phyloP scores from a whole-genome alignment of 1,140 invertebrate species.

The Hyles euphorbiae region DNA sequence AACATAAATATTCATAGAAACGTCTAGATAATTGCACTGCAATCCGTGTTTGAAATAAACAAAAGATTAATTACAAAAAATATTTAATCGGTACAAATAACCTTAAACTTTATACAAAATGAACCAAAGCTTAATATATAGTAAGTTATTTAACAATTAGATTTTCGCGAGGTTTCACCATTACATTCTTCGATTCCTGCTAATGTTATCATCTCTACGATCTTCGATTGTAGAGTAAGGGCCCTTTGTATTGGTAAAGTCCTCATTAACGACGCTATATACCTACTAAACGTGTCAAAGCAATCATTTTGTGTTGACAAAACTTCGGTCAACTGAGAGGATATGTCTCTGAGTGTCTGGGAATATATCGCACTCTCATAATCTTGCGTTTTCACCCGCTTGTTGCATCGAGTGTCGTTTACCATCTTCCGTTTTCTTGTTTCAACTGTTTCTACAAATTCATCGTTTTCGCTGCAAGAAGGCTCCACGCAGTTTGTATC shows the following conservation, averaged over 20 bases:
- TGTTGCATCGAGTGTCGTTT: background rate
- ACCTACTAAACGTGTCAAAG: slow-evolving; percentile 36
- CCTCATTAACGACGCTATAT: slow-evolving; percentile 34
- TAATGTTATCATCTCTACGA: slow-evolving; percentile 29
- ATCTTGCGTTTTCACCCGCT: background rate
- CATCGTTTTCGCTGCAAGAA: slow-evolving; percentile 9
- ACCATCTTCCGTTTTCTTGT: background rate
- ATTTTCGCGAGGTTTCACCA: slow-evolving; percentile 9
- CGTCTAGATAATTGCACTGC: no score
- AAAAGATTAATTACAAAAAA: no score
- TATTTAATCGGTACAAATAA: no score
- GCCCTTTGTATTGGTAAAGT: slow-evolving; percentile 30
- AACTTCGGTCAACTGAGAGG: slow-evolving; percentile 4
- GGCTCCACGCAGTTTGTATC: background rate
- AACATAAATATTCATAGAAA: no score
- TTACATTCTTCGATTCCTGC: slow-evolving; percentile 10
- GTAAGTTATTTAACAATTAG: no score
- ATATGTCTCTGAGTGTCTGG: slow-evolving; percentile 10
- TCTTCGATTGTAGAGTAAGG: slow-evolving; percentile 32
- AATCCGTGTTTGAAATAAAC: no score
- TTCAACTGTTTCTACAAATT: background rate
- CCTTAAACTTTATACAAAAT: no score
- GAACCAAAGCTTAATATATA: no score
- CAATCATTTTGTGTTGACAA: slow-evolving; percentile 16
- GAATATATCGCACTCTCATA: background rate